Evolutionary conservation across 2,797 vertebrate species (phyloP).

Genomic region (Lithobates pipiens): DNA sequence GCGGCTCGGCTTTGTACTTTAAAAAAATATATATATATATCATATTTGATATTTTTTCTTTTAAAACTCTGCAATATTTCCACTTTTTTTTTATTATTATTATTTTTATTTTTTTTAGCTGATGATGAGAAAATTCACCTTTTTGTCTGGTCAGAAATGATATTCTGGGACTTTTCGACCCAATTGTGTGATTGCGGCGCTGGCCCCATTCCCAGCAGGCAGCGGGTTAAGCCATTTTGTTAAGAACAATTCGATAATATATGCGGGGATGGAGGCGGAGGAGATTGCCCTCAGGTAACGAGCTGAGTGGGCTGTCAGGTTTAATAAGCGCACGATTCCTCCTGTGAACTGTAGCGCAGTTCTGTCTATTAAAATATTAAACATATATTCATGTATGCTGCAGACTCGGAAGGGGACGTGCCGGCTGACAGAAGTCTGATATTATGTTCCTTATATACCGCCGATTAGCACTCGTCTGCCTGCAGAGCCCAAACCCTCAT

Average conservation of each 20-base stretch:
- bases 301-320: slow-evolving; percentile 51
- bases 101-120: too few relatives aligned
- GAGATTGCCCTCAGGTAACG: slow-evolving; percentile 44
- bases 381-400: slow-evolving; percentile 35
- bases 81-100: too few relatives aligned
- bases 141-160: background rate
- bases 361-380: slow-evolving; percentile 60
- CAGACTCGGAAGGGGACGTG: slow-evolving; percentile 21
- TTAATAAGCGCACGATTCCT: slow-evolving; percentile 55
- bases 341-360: slow-evolving; percentile 39
- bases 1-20: too few relatives aligned
- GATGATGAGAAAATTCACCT: too few relatives aligned
- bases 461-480: slow-evolving; percentile 14
- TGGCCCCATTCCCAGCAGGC: slow-evolving; percentile 1
- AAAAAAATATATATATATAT: too few relatives aligned
- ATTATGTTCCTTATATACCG: slow-evolving; percentile 14
- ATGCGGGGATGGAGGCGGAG: slow-evolving; percentile 12
- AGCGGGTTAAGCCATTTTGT: slow-evolving; percentile 36
- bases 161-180: slow-evolving; percentile 5
- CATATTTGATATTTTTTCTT: too few relatives aligned
- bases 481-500: background rate
- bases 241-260: slow-evolving; percentile 1
- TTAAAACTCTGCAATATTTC: too few relatives aligned
- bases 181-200: background rate
- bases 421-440: slow-evolving; percentile 18